Evolutionary conservation across 1,140 invertebrate genomes (phyloP), one percentile per base, ranked within the genome.

Genomic region (Caligus rogercresseyi): DNA sequence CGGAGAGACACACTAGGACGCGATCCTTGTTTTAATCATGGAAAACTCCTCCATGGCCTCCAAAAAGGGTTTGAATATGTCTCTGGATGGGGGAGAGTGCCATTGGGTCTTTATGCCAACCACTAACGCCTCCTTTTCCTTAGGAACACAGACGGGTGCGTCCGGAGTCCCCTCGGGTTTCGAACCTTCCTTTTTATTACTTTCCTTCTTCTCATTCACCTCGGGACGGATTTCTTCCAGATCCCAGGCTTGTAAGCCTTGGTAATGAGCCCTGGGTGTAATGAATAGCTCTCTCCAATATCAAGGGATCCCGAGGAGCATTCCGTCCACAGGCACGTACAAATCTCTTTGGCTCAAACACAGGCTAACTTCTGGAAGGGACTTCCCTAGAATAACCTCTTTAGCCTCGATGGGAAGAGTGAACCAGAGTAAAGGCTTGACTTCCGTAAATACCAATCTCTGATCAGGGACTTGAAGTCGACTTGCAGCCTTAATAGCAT

Each of bases 1-100:
- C 86, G 0, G 85, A 84, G n/a, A 92, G 73, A 72, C 89, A 91
- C 1, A 92, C 79, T 66, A 93, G 73, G 13, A 92, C 79, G 59
- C 80, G 78, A 69, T 94, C 89, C 1, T 83, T 85, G 69, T 78
- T 64, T 80, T 76, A 16, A 94, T 82, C 89, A 93, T 93, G 18
- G 82, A 78, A 72, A 84, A 89, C 68, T 89, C 84, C 63, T 83
- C 79, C 16, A 92, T 76, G 0, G 86, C 87, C 79, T 85, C 71
- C 3, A 73, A 71, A 54, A 64, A 70, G 23, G 83, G 81, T 68
- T 85, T 86, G 81, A 88, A 88, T 15, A 93, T 81, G 52, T 77
- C 77, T 68, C 87, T 88, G 2, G 68, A 19, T 0, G 86, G 82
- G 7, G 85, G 83, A 67, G 81, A 81, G 66, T 83, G 81, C 86